Evolutionary conservation across 2,113 vertebrate species (phyloP).

Genomic region (Podarcis cretensis): DNA sequence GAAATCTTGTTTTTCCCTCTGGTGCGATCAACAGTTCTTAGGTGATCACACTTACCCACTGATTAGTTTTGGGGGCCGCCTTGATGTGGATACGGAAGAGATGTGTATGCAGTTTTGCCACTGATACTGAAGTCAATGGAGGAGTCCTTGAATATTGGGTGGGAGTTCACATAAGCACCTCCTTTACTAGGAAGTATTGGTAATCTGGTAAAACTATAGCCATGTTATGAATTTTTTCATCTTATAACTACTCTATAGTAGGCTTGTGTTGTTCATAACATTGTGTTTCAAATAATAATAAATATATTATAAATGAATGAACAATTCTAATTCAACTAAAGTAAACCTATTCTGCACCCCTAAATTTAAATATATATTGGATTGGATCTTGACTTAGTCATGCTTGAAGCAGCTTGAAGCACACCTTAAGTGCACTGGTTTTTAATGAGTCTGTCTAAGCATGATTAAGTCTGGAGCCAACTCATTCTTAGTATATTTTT

Average conservation of each 20-base stretch:
- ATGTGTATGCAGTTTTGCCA: not conserved
- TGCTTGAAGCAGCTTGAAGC: too few relatives aligned
- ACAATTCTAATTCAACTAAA: not conserved
- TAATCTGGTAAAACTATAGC: not conserved
- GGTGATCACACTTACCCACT: not conserved
- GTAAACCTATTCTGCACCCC: not conserved
- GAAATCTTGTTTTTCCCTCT: too few relatives aligned
- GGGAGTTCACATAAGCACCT: not conserved
- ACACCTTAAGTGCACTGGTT: too few relatives aligned
- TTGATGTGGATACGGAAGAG: not conserved
- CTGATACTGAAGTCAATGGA: not conserved
- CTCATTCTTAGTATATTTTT: not conserved
- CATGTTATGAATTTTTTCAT: not conserved
- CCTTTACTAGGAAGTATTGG: not conserved
- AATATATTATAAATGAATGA: not conserved
- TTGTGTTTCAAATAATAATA: too few relatives aligned
- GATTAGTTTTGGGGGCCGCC: not conserved
- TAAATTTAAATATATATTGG: not conserved
- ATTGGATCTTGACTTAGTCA: too few relatives aligned
- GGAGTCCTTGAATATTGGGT: not conserved
- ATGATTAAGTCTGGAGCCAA: not conserved
- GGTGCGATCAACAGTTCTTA: too few relatives aligned
- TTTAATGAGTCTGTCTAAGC: not conserved
- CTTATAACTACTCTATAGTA: not conserved
- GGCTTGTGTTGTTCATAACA: not conserved